Percentiles rank a stretch among this genome's conserved stretches.
These are phyloP conservation scores for Delia radicum DNA, from an alignment of 1,140 invertebrate genomes.

Conservation along the genomic window DNA sequence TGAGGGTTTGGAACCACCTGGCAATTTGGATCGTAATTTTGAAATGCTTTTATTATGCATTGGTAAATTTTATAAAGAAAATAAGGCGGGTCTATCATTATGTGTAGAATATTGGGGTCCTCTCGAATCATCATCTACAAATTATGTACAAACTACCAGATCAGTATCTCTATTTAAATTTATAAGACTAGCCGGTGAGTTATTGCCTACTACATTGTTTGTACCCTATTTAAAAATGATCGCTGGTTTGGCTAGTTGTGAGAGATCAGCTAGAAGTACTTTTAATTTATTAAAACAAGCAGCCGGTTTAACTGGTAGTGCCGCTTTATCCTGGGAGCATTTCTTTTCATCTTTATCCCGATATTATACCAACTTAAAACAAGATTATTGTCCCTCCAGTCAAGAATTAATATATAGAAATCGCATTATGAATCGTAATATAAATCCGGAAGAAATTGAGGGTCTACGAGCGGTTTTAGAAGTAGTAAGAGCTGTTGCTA, in stretches of 20 bases:
- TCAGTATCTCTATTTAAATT: constrained; percentile 90
- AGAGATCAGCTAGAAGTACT: no score
- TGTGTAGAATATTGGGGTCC: constrained; percentile 83
- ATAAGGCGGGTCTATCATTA: constrained; percentile 71
- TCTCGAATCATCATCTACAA: constrained; percentile 57
- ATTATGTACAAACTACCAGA: constrained; percentile 56
- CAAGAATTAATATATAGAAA: constrained; percentile 69
- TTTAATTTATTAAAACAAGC: constrained; percentile 81
- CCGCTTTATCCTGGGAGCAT: constrained; percentile 80
- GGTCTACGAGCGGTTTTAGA: constrained; percentile 82
- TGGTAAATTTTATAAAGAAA: constrained; percentile 71
- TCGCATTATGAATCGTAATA: constrained; percentile 62
- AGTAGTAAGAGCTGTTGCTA: constrained; percentile 73
- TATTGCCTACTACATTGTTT: constrained; percentile 81
- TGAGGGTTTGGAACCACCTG: constrained; percentile 79
- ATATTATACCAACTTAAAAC: constrained; percentile 68
- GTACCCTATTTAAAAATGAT: constrained; percentile 87
- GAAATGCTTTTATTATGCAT: constrained; percentile 80
- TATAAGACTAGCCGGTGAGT: constrained; percentile 81
- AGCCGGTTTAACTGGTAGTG: constrained; percentile 55
- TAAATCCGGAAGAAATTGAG: constrained; percentile 81
- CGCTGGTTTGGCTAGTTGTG: constrained; percentile 73
- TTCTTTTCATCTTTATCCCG: constrained; percentile 83
- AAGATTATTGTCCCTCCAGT: constrained; percentile 65
- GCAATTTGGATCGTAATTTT: no score